These are phyloP conservation scores for Rutilus rutilus DNA, from an alignment of 2,113 vertebrate species.

Conservation along the genomic window DNA sequence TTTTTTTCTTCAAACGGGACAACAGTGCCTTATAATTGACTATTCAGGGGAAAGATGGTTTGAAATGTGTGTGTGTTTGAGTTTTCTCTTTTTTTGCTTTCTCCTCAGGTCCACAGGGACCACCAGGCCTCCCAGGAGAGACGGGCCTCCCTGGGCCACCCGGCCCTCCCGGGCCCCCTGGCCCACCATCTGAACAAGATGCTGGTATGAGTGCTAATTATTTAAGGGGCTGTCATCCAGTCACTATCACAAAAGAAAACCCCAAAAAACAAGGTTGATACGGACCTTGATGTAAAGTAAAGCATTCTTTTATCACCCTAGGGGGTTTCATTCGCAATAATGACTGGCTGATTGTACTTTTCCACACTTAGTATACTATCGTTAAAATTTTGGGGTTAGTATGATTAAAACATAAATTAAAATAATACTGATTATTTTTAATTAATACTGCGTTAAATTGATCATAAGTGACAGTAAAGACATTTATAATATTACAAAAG, in stretches of 20 bases:
- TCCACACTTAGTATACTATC: background rate
- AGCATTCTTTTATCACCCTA: background rate
- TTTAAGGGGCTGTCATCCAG: background rate
- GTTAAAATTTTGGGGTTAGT: background rate
- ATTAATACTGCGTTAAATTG: too few species aligned
- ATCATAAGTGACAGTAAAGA: background rate
- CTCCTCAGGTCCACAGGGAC: slow-evolving; percentile 81
- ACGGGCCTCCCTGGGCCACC: slow-evolving; percentile 82
- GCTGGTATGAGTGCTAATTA: slow-evolving; percentile 63
- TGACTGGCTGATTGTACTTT: background rate
- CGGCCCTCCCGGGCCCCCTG: slow-evolving; percentile 79
- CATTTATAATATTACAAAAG: background rate
- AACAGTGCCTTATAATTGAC: slow-evolving; percentile 36
- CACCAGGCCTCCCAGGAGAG: slow-evolving; percentile 84
- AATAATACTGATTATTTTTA: too few species aligned
- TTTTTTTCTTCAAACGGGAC: background rate
- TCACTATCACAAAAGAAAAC: background rate
- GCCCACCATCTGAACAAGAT: slow-evolving; percentile 68
- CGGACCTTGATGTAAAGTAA: too few species aligned
- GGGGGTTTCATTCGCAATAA: background rate
- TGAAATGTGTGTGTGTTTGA: slow-evolving; percentile 5
- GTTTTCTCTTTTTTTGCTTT: slow-evolving; percentile 45
- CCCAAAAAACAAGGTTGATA: background rate
- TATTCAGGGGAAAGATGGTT: slow-evolving; percentile 16
- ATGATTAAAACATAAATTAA: too few species aligned